phyloP scores from a whole-genome alignment of 2,888 invertebrate species.

The Stenolophus ochropezus region DNA sequence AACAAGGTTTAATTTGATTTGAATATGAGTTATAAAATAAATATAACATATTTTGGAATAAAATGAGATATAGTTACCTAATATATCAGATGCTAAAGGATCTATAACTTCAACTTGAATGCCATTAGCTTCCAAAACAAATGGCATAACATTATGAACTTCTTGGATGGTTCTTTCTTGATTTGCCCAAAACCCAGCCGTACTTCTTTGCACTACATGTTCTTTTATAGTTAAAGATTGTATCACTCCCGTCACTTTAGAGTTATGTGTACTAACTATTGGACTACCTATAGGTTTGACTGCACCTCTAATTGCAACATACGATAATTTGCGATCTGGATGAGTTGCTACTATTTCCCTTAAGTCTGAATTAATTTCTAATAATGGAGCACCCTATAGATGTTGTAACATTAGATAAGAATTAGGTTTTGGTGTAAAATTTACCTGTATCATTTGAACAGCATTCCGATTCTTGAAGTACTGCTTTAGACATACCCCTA shows the following conservation, averaged over 20 bases:
- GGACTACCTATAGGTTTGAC: conserved; percentile 86
- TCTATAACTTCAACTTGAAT: conserved; percentile 84
- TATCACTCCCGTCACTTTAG: conserved; percentile 84
- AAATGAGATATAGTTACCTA: conserved; percentile 66
- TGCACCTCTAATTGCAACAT: conserved; percentile 84
- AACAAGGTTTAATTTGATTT: too few relatives aligned
- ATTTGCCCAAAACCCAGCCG: conserved; percentile 92
- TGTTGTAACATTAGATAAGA: conserved; percentile 47
- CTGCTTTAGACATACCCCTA: conserved; percentile 84
- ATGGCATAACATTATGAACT: conserved; percentile 87
- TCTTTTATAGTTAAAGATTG: conserved; percentile 88
- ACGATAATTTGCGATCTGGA: conserved; percentile 80
- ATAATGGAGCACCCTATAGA: conserved; percentile 81
- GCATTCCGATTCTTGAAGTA: conserved; percentile 85
- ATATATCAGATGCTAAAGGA: conserved; percentile 82
- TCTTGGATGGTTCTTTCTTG: conserved; percentile 87
- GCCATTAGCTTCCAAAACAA: conserved; percentile 80
- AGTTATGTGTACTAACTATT: conserved; percentile 83
- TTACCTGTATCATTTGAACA: conserved; percentile 82
- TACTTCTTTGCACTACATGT: conserved; percentile 87
- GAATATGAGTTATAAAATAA: too few relatives aligned
- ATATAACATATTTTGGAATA: too few relatives aligned
- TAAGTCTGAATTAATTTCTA: conserved; percentile 80
- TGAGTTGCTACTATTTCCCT: conserved; percentile 78
- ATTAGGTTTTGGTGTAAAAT: conserved; percentile 50